Conservation (phyloP, 92 coral and sea anemone species). For the Parazoanthus atlanticus region DNA sequence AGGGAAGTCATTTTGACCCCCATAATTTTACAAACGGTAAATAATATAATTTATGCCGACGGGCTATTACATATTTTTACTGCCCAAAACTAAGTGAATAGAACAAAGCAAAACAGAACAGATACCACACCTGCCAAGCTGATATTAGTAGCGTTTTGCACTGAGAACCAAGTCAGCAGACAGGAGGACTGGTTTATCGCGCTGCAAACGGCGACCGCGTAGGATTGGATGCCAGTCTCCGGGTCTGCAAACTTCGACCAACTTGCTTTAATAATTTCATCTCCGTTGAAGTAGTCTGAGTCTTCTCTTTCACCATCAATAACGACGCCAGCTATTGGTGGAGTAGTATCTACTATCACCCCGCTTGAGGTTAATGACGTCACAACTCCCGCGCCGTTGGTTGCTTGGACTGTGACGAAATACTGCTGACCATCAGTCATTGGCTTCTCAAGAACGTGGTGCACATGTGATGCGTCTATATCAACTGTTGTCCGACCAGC, state of each 20-base stretch:
- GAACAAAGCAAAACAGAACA: too few relatives aligned
- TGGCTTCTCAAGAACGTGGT: slow-evolving; percentile 51
- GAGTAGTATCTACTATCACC: slow-evolving; percentile 71
- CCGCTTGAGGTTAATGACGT: slow-evolving; percentile 73
- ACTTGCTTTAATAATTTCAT: slow-evolving; percentile 61
- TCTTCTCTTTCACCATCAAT: slow-evolving; percentile 65
- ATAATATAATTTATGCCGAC: too few relatives aligned
- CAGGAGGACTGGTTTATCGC: slow-evolving; percentile 63
- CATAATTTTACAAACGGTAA: too few relatives aligned
- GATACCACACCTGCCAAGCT: slow-evolving; percentile 65
- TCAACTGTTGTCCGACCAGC: slow-evolving; percentile 37
- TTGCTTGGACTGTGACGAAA: slow-evolving; percentile 71
- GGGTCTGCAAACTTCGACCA: slow-evolving; percentile 74
- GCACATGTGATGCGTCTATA: slow-evolving; percentile 44
- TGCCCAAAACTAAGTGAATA: background rate
- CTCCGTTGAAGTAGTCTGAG: slow-evolving; percentile 61
- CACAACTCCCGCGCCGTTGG: slow-evolving; percentile 83
- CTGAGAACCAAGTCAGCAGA: slow-evolving; percentile 55
- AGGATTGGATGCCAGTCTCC: slow-evolving; percentile 73
- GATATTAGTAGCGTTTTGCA: slow-evolving; percentile 59
- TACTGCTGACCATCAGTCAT: slow-evolving; percentile 69
- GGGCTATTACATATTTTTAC: too few relatives aligned
- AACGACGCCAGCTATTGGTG: slow-evolving; percentile 72
- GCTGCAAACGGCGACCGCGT: slow-evolving; percentile 80
- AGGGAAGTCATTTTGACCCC: too few relatives aligned